Evolutionary conservation across 2,888 invertebrate genomes (phyloP).

Genomic region (Ceramica pisi): DNA sequence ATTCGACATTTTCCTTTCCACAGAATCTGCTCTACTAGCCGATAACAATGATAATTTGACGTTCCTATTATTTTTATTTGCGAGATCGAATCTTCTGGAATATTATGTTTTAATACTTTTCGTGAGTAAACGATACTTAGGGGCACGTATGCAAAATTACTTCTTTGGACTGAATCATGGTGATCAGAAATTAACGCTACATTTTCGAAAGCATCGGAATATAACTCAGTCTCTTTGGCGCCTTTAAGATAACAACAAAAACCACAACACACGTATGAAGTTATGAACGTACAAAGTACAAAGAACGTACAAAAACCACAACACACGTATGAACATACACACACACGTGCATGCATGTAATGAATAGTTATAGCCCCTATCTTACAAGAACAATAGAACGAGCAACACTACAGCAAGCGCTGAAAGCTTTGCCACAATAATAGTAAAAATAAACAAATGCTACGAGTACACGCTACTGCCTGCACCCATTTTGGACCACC

Average conservation of each 20-base stretch:
- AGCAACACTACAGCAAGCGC: slow-evolving; percentile 18
- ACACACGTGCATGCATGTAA: slow-evolving; percentile 13
- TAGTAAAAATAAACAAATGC: slow-evolving; percentile 69
- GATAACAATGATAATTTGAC: slow-evolving; percentile 46
- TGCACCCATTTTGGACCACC: slow-evolving; percentile 48
- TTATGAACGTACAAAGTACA: not conserved
- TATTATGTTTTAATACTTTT: slow-evolving; percentile 9
- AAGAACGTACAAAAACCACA: slow-evolving; percentile 1
- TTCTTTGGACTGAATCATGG: too few relatives aligned
- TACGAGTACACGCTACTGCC: slow-evolving; percentile 24
- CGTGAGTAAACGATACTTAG: not conserved
- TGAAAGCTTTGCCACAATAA: slow-evolving; percentile 63
- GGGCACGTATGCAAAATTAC: not conserved
- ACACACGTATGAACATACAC: slow-evolving; percentile 4
- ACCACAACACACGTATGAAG: not conserved
- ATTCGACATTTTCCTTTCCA: slow-evolving; percentile 46
- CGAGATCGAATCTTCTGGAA: slow-evolving; percentile 23
- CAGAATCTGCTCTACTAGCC: slow-evolving; percentile 49
- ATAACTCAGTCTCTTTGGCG: not conserved
- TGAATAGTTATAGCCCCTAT: slow-evolving; percentile 28
- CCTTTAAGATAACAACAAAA: not conserved
- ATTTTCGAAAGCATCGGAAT: not conserved
- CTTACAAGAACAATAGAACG: slow-evolving; percentile 54
- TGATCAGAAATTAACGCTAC: not conserved
- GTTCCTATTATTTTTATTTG: slow-evolving; percentile 34